Conservation (phyloP, 1,140 invertebrate species). For the Daktulosphaira vitifoliae region DNA sequence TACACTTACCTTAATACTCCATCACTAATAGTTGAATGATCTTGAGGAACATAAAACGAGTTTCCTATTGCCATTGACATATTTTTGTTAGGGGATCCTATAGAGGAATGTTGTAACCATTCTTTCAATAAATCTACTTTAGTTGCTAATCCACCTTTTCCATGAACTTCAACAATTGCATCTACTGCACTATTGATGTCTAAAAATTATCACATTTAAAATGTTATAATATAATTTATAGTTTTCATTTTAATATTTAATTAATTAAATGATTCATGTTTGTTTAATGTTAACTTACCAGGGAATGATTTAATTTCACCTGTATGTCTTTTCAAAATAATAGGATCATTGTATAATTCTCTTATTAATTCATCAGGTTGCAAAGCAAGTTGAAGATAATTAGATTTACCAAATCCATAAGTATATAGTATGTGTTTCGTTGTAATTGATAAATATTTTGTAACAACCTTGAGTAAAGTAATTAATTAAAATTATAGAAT, state of each 20-base stretch:
- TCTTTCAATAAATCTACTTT: conserved; percentile 42
- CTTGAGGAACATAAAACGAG: conserved; percentile 3
- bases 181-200: conserved; percentile 45
- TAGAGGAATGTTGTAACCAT: conserved; percentile 42
- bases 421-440: conserved; percentile 44
- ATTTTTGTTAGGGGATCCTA: conserved; percentile 11
- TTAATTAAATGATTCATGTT: no score
- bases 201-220: conserved; percentile 31
- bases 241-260: not conserved
- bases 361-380: conserved; percentile 42
- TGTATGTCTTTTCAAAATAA: conserved; percentile 41
- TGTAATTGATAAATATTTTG: conserved; percentile 43
- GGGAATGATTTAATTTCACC: conserved; percentile 35
- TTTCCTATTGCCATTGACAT: not conserved
- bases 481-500: conserved; percentile 19
- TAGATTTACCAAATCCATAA: conserved; percentile 42
- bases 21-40: conserved; percentile 18
- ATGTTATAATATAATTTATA: not conserved
- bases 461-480: conserved; percentile 37
- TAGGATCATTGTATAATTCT: conserved; percentile 44
- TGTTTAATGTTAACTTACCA: not conserved
- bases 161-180: conserved; percentile 41
- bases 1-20: conserved; percentile 18
- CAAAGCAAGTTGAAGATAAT: conserved; percentile 42
- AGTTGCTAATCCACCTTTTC: conserved; percentile 41